Conservation (phyloP, 2,113 vertebrate genomes). For the Crotophaga sulcirostris region DNA sequence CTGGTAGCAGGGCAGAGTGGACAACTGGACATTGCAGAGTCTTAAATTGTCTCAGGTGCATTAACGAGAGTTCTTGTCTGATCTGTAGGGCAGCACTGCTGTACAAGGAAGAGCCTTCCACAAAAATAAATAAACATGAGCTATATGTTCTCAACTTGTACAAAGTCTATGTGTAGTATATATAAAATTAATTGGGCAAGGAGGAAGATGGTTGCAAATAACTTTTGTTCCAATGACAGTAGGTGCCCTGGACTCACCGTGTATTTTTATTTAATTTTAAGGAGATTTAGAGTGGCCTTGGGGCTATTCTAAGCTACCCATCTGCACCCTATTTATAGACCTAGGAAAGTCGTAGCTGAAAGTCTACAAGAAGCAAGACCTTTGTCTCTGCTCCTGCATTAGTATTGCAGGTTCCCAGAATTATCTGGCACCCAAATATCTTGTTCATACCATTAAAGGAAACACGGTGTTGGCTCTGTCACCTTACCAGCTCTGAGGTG, state of each 20-base stretch:
- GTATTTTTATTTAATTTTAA: not conserved
- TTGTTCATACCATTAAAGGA: not conserved
- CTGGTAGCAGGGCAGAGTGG: not conserved
- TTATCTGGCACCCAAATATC: not conserved
- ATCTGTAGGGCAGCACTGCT: not conserved
- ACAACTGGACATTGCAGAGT: not conserved
- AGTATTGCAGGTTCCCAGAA: not conserved
- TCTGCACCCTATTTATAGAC: not conserved
- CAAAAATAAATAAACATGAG: not conserved
- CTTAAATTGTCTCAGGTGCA: not conserved
- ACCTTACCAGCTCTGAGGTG: not conserved
- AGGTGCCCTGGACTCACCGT: rapidly evolving
- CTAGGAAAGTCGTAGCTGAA: not conserved
- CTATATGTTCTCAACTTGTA: not conserved
- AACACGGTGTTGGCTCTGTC: not conserved
- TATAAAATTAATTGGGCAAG: not conserved
- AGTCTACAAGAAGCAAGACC: not conserved
- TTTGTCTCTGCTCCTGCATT: not conserved
- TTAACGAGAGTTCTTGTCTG: not conserved
- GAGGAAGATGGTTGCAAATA: not conserved
- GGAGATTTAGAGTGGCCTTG: not conserved
- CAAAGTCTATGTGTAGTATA: not conserved
- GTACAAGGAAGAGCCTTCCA: not conserved
- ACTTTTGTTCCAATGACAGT: not conserved
- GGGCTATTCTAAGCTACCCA: not conserved